Percentiles rank a stretch among this genome's conserved stretches.
Conservation (phyloP, 64 coral and sea anemone species). For the Trachythela sp. region DNA sequence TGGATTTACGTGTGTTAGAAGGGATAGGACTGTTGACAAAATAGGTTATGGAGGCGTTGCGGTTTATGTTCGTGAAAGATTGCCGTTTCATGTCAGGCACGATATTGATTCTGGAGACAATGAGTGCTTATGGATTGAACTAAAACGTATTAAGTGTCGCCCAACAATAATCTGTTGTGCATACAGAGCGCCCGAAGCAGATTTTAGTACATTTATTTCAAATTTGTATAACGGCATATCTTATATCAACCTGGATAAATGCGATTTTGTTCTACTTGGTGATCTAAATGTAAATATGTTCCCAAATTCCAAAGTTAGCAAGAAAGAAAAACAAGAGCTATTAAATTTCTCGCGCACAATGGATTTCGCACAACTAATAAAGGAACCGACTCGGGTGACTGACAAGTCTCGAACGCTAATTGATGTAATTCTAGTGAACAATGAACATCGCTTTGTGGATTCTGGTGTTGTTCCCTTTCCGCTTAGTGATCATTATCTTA, state of each 20-base stretch:
- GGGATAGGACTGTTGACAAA: slow-evolving; percentile 39
- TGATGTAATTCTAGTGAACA: slow-evolving; percentile 43
- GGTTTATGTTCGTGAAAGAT: slow-evolving; percentile 24
- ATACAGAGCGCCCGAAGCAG: slow-evolving; percentile 37
- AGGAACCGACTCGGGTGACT: slow-evolving; percentile 45
- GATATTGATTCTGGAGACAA: slow-evolving; percentile 33
- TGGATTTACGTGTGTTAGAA: slow-evolving; percentile 44
- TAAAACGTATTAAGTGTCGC: slow-evolving; percentile 22
- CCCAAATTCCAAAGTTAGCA: slow-evolving; percentile 33
- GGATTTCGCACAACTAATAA: slow-evolving; percentile 44
- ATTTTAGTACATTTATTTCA: slow-evolving; percentile 33
- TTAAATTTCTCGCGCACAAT: slow-evolving; percentile 19
- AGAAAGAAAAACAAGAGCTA: slow-evolving; percentile 48
- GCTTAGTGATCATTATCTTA: slow-evolving; percentile 45
- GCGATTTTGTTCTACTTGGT: slow-evolving; percentile 22
- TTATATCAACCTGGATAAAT: slow-evolving; percentile 39
- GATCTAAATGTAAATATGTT: slow-evolving; percentile 44
- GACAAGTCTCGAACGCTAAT: slow-evolving; percentile 22
- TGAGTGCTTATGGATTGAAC: slow-evolving; percentile 56
- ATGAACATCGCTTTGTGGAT: slow-evolving; percentile 25
- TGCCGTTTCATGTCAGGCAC: slow-evolving; percentile 45
- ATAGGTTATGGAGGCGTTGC: slow-evolving; percentile 32
- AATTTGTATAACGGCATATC: background rate
- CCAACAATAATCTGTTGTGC: slow-evolving; percentile 54
- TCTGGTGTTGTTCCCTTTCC: slow-evolving; percentile 45